Base-by-base conservation (phyloP, 1,140 invertebrate species). In the Gonioctena quinquepunctata region DNA sequence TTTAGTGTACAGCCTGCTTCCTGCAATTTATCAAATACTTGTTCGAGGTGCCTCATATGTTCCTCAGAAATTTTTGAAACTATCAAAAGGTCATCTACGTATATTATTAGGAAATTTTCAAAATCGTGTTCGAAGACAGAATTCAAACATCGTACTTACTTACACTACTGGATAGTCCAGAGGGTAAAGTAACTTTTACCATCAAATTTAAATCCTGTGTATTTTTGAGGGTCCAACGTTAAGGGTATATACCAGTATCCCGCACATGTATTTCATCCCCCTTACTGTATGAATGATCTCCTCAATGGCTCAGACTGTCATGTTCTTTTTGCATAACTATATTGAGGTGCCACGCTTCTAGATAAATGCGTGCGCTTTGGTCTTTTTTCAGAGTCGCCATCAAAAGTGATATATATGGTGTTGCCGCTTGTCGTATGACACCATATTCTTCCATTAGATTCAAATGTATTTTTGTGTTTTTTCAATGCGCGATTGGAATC, bases 181-280 rank as follows among this genome's bases (percentile, higher is more conserved):
- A 62, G 4, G 59, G 59, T 16, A 27, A 42, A n/a, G 21, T 27
- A 61, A 26, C 13, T 26, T 25, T 23, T n/a, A n/a, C 7, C 59
- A 61, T 61, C 59, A 28, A 61, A 61, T 61, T 61, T 61, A 23
- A 61, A 61, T 7, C 59, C 59, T 16, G 59, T 61, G 25, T 61
- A 27, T 61, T 61, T 25, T 42, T 42, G 60, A 16, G 60, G 28
- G 7, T 27, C 8, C 11, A 11, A 4, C 2, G 60, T 33, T 42
- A 19, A 62, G 5, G 59, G 27, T 23, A 62, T 62, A n/a, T n/a
- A n/a, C n/a, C n/a, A n/a, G n/a, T n/a, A n/a, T n/a, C n/a, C n/a
- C n/a, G n/a, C n/a, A n/a, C 60, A 62, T 62, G 27, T 33, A 62
- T 13, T 62, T 62, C 4, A 27, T 25, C 21, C 16, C 26, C 18